These are phyloP conservation scores for Trachelus stipa DNA, from an alignment of 2,888 invertebrate genomes.

Conservation along the genomic window DNA sequence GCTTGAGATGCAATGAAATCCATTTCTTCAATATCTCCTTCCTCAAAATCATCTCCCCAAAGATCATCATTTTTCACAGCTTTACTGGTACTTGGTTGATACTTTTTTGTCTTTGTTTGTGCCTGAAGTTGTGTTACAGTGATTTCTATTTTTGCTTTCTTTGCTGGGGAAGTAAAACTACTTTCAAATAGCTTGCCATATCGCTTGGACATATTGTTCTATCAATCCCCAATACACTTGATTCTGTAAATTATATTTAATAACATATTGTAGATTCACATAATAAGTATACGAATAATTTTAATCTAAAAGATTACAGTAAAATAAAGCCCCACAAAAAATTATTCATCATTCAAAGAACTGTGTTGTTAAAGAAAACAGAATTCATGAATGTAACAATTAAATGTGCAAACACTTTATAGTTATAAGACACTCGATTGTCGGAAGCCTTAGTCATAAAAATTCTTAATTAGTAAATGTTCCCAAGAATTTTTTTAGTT, in stretches of 20 bases:
- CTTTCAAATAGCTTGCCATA: constrained; percentile 30
- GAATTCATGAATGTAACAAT: background rate
- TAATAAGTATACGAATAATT: background rate
- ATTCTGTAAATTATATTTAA: background rate
- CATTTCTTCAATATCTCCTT: constrained; percentile 55
- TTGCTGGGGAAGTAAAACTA: constrained; percentile 35
- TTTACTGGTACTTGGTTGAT: background rate
- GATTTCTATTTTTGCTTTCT: constrained; percentile 37
- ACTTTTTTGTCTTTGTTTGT: background rate
- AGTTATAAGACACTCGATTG: background rate
- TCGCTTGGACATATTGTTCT: constrained; percentile 43
- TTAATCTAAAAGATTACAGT: background rate
- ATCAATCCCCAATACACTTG: background rate
- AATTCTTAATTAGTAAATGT: background rate
- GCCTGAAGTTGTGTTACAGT: constrained; percentile 13
- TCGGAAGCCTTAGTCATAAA: background rate
- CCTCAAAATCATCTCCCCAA: constrained; percentile 59
- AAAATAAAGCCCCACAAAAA: background rate
- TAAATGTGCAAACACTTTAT: background rate
- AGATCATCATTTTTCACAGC: constrained; percentile 38
- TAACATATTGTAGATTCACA: background rate
- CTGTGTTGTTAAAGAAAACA: background rate
- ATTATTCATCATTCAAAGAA: background rate
- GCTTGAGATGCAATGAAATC: constrained; percentile 58
- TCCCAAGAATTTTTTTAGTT: background rate